These are phyloP conservation scores for Trichogramma dendrolimi DNA, from an alignment of 2,888 invertebrate species.

Conservation along the genomic window DNA sequence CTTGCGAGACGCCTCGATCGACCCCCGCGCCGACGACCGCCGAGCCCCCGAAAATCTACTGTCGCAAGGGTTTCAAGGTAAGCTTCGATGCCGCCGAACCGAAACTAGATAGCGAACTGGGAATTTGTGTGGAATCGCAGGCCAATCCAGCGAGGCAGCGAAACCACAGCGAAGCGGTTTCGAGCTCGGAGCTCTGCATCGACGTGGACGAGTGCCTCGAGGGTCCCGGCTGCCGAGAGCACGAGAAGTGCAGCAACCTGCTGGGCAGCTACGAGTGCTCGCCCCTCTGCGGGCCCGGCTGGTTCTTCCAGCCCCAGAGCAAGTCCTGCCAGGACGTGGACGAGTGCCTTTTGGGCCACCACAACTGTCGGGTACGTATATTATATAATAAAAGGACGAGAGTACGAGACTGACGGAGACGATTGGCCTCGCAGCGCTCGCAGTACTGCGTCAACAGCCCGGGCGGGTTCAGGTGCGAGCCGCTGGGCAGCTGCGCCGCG, in stretches of 20 bases:
- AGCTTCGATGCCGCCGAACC: too few species aligned
- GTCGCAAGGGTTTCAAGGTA: conserved; percentile 31
- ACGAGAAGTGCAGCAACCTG: conserved; percentile 53
- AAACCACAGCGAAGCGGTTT: too few species aligned
- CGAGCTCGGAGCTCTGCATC: conserved; percentile 36
- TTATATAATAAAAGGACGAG: neutral
- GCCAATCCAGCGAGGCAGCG: neutral
- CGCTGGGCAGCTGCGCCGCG: conserved; percentile 34
- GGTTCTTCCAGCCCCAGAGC: conserved; percentile 39
- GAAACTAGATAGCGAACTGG: too few species aligned
- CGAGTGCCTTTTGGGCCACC: conserved; percentile 59
- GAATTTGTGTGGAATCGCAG: too few species aligned
- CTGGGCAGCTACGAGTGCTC: conserved; percentile 54
- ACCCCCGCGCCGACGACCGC: conserved; percentile 5
- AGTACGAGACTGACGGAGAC: neutral
- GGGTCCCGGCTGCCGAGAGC: conserved; percentile 44
- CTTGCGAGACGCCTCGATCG: conserved; percentile 28
- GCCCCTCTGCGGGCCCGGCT: conserved; percentile 41
- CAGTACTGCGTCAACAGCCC: conserved; percentile 41
- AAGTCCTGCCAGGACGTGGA: conserved; percentile 55
- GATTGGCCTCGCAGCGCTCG: conserved; percentile 19
- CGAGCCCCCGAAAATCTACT: conserved; percentile 7
- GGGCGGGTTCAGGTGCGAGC: conserved; percentile 41
- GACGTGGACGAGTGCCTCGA: conserved; percentile 60
- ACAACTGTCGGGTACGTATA: conserved; percentile 38